Base-by-base conservation (phyloP, 2,888 invertebrate genomes). In the Platynereis dumerilii region DNA sequence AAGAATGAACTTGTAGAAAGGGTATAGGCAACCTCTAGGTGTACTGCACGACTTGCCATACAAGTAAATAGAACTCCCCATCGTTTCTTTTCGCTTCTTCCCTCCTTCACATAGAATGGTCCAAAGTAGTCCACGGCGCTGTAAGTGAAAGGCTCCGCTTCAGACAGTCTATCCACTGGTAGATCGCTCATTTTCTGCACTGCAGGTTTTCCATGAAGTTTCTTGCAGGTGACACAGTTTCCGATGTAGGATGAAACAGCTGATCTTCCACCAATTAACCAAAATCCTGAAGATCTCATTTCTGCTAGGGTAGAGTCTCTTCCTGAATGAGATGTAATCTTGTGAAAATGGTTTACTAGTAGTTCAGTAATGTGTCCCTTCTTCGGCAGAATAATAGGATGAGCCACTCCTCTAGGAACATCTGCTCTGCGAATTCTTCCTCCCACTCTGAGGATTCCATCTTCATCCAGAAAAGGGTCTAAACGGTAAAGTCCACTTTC, bases 51-150 rank as follows among this genome's bases (percentile, higher is more conserved):
- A 12, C 53, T 53, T n/a, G 54, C 12, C 60, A 61, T 53, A 34
- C 60, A 61, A 5, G 60, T 61, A n/a, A 75, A 69, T 2, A 77
- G 54, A 0, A 75, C 57, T 7, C 72, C 74, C 70, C 73, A 74
- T 15, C 72, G 57, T 62, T 74, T 76, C 2, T 70, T 15, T 59
- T 72, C 73, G 12, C 7, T 73, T 0, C 75, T 69, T n/a, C 75
- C 72, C 42, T 69, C 58, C 58, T 74, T 75, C 0, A 71, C 65
- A 2, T 62, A n/a, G n/a, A 70, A 76, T 17, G 74, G 74, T 10
- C 75, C 76, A 62, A 77, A 76, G 61, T 68, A 74, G 55, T 76
- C 74, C 42, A 74, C 64, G 12, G 71, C 74, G 60, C 68, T 66
- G 57, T 69, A 69, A 1, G 69, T 71, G 56, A 76, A 75, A 15